Base-by-base conservation (phyloP, 2,797 vertebrate genomes). In the Phoxinus dragarum region DNA sequence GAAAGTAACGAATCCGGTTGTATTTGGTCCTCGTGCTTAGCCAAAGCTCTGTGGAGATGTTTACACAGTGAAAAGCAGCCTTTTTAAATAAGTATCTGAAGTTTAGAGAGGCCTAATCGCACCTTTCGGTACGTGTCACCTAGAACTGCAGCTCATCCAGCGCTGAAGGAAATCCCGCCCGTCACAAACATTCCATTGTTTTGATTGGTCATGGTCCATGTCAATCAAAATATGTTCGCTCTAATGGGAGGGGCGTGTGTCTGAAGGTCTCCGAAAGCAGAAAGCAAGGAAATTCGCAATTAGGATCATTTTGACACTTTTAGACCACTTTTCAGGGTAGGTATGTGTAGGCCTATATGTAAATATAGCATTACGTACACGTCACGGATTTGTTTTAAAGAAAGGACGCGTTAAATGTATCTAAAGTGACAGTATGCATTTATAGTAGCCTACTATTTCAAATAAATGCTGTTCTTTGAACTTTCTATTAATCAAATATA, bases 111-210 rank as follows among this genome's bases (percentile, higher is more conserved):
- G 42, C 68, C 77, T 49, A 27, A 42, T 66, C 77, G 68, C 44
- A 80, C 84, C 77, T 95, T 91, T 73, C 93, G 93, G 94, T 95
- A 96, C 95, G 96, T 96, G 96, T 96, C 96, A 96, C 89, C 86
- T 89, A 91, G 6, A 23, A 88, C 88, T 84, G 85, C 85, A 27
- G 16, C 64, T 89, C 91, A 90, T 93, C 93, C 90, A 86, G 92
- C 90, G 81, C 85, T 69, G 73, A 16, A 92, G 95, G 95, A 96
- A 96, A 95, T 96, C 93, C 95, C 94, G 86, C 95, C 95, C 49
- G n/a, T 74, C 1, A 12, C 21, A 23, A 31, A 78, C 49, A 52
- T 6, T 47, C 64, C 19, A 27, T 12, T 44, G 6, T 9, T 47
- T 17, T 23, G 52, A 86, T 83, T 83, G 85, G 85, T 54, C 34